Percentiles rank a stretch among this genome's conserved stretches.
Conservation (phyloP, 2,797 vertebrate species). For the Eulemur albifrons region DNA sequence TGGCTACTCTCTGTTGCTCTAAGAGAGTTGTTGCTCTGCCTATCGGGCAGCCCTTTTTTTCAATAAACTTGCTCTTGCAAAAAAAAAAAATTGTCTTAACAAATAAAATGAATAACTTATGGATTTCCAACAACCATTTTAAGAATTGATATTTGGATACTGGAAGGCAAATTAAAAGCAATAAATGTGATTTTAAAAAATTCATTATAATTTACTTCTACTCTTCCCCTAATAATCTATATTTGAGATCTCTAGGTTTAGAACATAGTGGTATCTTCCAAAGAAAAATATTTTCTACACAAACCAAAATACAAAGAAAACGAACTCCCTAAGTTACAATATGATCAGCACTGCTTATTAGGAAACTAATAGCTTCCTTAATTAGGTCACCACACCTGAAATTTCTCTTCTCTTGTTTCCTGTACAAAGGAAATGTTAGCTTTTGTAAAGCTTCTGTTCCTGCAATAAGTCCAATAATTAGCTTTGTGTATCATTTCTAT, state of each 20-base stretch:
- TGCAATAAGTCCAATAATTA: background rate
- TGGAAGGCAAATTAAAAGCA: background rate
- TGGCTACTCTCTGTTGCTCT: too few species aligned
- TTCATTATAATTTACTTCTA: background rate
- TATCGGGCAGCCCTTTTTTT: too few species aligned
- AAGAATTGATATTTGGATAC: background rate
- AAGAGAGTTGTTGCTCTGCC: too few species aligned
- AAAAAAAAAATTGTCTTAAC: background rate
- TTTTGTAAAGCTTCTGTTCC: background rate
- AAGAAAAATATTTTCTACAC: background rate
- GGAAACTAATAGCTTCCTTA: background rate
- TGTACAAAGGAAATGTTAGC: background rate
- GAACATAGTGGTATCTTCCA: background rate
- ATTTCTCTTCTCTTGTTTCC: background rate
- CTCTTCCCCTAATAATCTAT: background rate
- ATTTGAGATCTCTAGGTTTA: background rate
- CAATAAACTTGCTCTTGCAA: too few species aligned
- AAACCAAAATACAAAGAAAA: background rate
- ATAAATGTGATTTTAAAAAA: background rate
- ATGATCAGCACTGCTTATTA: background rate
- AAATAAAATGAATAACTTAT: background rate
- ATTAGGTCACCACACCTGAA: background rate
- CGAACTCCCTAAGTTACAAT: background rate
- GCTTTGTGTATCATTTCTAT: background rate
- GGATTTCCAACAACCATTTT: background rate